Conservation (phyloP, 2,113 vertebrate species). For the Colistium nudipinnis region DNA sequence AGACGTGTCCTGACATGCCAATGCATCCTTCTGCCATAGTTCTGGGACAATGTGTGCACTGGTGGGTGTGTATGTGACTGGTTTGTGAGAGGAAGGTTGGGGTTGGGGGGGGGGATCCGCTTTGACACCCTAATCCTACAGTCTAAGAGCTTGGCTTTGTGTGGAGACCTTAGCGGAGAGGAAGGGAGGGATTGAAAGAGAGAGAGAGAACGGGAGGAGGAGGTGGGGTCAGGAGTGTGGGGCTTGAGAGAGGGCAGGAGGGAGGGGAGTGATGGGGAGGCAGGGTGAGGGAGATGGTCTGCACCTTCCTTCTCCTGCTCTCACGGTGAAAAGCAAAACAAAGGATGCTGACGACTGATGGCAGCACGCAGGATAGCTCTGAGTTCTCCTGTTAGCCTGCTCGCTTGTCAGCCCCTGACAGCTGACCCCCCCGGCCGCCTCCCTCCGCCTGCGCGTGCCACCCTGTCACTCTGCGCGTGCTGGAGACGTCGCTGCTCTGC, state of each 20-base stretch:
- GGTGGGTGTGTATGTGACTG: conserved; percentile 25
- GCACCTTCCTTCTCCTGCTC: conserved; percentile 61
- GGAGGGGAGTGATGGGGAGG: conserved; percentile 60
- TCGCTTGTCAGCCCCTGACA: conserved; percentile 21
- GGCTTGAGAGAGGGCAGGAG: conserved; percentile 46
- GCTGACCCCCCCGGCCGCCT: conserved; percentile 28
- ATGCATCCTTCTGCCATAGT: conserved; percentile 11
- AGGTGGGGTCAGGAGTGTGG: conserved; percentile 21
- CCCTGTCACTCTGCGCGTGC: conserved; percentile 23
- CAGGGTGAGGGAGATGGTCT: conserved; percentile 66
- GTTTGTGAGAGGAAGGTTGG: conserved; percentile 64
- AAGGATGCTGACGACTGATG: conserved; percentile 72
- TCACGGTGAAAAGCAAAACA: conserved; percentile 72
- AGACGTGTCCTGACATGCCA: conserved; percentile 47
- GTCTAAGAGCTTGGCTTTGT: conserved; percentile 70
- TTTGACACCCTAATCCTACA: conserved; percentile 77
- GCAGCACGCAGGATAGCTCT: conserved; percentile 49
- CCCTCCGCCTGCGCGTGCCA: conserved; percentile 11
- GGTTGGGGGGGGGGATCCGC: conserved; percentile 68
- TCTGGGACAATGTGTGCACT: conserved; percentile 40
- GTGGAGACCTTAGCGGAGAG: conserved; percentile 57
- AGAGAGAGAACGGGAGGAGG: conserved; percentile 35
- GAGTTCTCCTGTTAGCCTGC: conserved; percentile 33
- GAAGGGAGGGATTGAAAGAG: conserved; percentile 50
- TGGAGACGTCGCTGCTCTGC: conserved; percentile 37